Evolutionary conservation across 1,140 invertebrate genomes (phyloP).

Genomic region (Argopecten irradians): DNA sequence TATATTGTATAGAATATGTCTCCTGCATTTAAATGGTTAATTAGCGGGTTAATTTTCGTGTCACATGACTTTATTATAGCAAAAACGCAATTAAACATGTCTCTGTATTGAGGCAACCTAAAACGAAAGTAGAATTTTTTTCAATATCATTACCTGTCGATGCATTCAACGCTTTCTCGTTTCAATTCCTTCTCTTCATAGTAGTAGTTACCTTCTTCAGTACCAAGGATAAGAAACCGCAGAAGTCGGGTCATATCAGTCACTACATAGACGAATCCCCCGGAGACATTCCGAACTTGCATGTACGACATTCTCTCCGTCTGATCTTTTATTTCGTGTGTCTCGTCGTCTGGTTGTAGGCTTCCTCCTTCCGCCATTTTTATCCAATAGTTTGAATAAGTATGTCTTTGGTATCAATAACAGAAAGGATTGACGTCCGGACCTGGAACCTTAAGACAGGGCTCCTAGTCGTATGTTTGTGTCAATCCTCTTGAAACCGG

Average conservation of each 20-base stretch:
- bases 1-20: background rate
- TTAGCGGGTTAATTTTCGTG: background rate
- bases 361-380: constrained; percentile 8
- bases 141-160: constrained; percentile 56
- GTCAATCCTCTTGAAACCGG: too few relatives aligned
- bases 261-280: constrained; percentile 73
- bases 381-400: background rate
- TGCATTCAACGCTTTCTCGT: constrained; percentile 64
- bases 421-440: background rate
- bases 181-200: constrained; percentile 64
- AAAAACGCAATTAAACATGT: background rate
- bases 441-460: background rate
- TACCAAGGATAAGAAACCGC: constrained; percentile 74
- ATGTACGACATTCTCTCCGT: constrained; percentile 2
- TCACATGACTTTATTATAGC: background rate
- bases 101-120: background rate
- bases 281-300: constrained; percentile 71
- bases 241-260: constrained; percentile 70
- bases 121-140: background rate
- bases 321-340: constrained; percentile 29
- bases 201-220: constrained; percentile 71
- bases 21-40: background rate
- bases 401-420: background rate
- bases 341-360: background rate
- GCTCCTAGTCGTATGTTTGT: background rate